Conservation (phyloP, 2,888 invertebrate genomes). For the Ophion ellenae region DNA sequence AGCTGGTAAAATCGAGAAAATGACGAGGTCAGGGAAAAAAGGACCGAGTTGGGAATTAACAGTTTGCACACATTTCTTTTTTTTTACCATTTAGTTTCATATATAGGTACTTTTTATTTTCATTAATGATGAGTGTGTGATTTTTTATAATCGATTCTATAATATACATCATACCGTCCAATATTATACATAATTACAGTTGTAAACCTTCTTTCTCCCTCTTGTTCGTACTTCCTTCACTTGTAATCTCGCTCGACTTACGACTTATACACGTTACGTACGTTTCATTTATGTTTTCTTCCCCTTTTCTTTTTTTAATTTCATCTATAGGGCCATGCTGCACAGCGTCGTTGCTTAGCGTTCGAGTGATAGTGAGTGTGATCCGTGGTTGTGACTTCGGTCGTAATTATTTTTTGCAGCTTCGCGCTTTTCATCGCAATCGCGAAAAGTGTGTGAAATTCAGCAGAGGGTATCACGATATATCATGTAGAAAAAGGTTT, state of each 20-base stretch:
- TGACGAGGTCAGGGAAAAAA: neutral
- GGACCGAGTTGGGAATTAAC: slow-evolving; percentile 52
- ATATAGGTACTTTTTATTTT: slow-evolving; percentile 74
- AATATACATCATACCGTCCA: slow-evolving; percentile 84
- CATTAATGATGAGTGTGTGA: slow-evolving; percentile 82
- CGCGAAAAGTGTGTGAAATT: slow-evolving; percentile 53
- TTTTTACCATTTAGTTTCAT: slow-evolving; percentile 72
- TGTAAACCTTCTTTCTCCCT: slow-evolving; percentile 76
- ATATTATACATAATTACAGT: slow-evolving; percentile 83
- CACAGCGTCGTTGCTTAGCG: slow-evolving; percentile 48
- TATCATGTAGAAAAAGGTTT: slow-evolving; percentile 51
- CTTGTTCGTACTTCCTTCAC: slow-evolving; percentile 38
- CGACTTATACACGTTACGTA: slow-evolving; percentile 59
- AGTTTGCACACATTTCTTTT: slow-evolving; percentile 79
- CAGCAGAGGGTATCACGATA: slow-evolving; percentile 51
- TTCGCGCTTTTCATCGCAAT: slow-evolving; percentile 27
- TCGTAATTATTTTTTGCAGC: slow-evolving; percentile 2
- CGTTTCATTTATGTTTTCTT: slow-evolving; percentile 41
- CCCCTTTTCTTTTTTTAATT: neutral
- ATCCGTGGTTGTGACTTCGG: slow-evolving; percentile 37
- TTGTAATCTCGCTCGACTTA: slow-evolving; percentile 56
- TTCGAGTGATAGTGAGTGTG: slow-evolving; percentile 39
- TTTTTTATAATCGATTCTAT: slow-evolving; percentile 83
- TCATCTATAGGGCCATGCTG: slow-evolving; percentile 50
- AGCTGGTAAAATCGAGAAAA: slow-evolving; percentile 41